These are phyloP conservation scores for Drosophila antonietae DNA, from an alignment of 2,888 invertebrate genomes.

Conservation along the genomic window DNA sequence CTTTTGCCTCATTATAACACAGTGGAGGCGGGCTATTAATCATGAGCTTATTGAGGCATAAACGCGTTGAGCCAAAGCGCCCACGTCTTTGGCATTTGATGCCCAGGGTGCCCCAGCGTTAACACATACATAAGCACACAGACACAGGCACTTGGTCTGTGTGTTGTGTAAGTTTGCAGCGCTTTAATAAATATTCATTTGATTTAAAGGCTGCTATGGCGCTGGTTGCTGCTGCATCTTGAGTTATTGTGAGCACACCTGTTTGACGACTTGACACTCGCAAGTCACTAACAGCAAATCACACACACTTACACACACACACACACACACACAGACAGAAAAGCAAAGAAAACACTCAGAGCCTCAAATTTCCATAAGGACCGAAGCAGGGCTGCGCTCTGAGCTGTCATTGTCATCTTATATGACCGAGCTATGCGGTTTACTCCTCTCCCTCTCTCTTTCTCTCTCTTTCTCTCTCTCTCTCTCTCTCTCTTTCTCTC, in stretches of 20 bases:
- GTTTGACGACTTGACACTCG: constrained; percentile 63
- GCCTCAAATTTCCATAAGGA: constrained; percentile 69
- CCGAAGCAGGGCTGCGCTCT: constrained; percentile 28
- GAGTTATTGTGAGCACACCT: constrained; percentile 63
- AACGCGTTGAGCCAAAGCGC: constrained; percentile 74
- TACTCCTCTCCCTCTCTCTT: no score
- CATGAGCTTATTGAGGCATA: constrained; percentile 83
- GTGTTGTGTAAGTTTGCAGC: constrained; percentile 31
- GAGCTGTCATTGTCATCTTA: constrained; percentile 55
- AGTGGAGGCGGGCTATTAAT: constrained; percentile 77
- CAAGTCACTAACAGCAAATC: constrained; percentile 57
- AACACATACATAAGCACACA: neutral
- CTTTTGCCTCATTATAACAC: constrained; percentile 71
- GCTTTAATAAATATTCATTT: constrained; percentile 75
- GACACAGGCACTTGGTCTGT: constrained; percentile 1
- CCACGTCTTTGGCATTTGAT: constrained; percentile 56
- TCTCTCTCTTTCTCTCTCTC: neutral
- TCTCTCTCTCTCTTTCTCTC: neutral
- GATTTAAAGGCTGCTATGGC: constrained; percentile 51
- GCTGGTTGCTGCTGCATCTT: constrained; percentile 42
- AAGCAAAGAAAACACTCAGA: constrained; percentile 50
- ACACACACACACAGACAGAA: constrained; percentile 32
- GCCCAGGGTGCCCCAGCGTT: constrained; percentile 29
- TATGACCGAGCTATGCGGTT: constrained; percentile 33
- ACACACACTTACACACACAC: constrained; percentile 25